Base-by-base conservation (phyloP, 2,113 vertebrate species). In the Xiphorhynchus elegans region DNA sequence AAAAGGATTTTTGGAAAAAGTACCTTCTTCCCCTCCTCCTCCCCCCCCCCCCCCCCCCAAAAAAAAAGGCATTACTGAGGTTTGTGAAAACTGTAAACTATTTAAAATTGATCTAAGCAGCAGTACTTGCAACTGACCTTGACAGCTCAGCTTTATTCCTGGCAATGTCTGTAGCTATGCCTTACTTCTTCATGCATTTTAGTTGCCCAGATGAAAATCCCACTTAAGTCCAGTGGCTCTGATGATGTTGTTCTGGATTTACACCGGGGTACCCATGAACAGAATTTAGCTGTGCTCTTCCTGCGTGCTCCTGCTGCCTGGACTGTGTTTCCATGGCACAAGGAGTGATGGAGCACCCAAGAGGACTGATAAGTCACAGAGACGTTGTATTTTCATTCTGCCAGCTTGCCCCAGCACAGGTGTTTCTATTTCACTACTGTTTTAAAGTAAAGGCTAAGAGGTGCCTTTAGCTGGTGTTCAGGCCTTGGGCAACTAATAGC, bases 181-280 rank as follows among this genome's bases (percentile, higher is more conserved):
- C 59, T 39, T 47, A 40, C 56, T 94, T 35, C 74, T 84, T 83
- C 37, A 73, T 72, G 68, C 56, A 24, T 58, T 91, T 85, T 73
- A 47, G 46, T 55, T 89, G 67, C 46, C 84, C 93, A 79, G 73
- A 56, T 90, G 72, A 84, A 94, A 94, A 93, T 74, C 86, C 47
- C 80, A 80, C 11, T 72, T 72, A 89, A 91, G 39, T n/a, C 75
- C 1, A 0, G 25, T 55, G 73, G 76, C 72, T 92, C n/a, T 23
- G 14, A 44, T 67, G 66, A 26, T 4, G 5, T 2, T 80, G 29
- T 25, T 80, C 80, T 87, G 64, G 44, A 60, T 91, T 92, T 95
- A 74, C 56, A 85, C 35, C 0, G 0, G 23, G 40, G 11, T 68
- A 42, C 28, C 23, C 58, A 52, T 2, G 4, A 85, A 49, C 44